Percentiles rank a stretch among this genome's conserved stretches.
These are phyloP conservation scores for Adela reaumurella DNA, from an alignment of 2,888 invertebrate species.

Conservation along the genomic window DNA sequence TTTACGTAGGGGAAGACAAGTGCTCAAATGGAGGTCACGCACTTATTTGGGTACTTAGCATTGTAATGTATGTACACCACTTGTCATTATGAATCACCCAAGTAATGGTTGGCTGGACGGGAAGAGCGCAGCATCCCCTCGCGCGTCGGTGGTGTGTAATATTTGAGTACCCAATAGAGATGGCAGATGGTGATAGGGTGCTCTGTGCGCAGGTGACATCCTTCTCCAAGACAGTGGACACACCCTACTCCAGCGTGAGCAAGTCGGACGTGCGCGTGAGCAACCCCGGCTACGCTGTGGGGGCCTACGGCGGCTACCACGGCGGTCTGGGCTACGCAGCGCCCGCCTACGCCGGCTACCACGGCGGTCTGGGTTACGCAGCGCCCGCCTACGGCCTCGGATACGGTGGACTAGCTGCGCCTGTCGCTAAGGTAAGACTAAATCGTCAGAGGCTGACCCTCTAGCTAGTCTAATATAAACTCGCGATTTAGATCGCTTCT, in stretches of 20 bases:
- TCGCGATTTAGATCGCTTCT: too few relatives aligned
- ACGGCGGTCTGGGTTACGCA: conserved; percentile 10
- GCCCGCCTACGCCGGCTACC: conserved; percentile 5
- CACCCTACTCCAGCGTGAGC: conserved; percentile 68
- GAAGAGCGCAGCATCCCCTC: too few relatives aligned
- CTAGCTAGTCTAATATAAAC: too few relatives aligned
- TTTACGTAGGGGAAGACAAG: too few relatives aligned
- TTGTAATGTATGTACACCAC: too few relatives aligned
- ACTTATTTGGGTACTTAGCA: too few relatives aligned
- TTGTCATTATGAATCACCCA: too few relatives aligned
- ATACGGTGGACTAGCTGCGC: conserved; percentile 18
- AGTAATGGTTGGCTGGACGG: too few relatives aligned
- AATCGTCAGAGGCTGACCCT: too few relatives aligned
- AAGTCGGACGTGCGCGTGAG: conserved; percentile 68
- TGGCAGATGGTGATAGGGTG: too few relatives aligned
- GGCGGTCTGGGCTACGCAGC: conserved; percentile 5
- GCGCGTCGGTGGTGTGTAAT: too few relatives aligned
- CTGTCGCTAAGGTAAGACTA: conserved; percentile 42
- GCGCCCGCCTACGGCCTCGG: conserved; percentile 33
- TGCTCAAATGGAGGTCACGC: too few relatives aligned
- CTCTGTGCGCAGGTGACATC: conserved; percentile 54
- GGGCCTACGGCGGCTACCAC: conserved; percentile 13
- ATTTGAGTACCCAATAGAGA: neutral
- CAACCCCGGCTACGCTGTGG: conserved; percentile 56
- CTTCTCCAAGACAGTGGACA: conserved; percentile 66